Evolutionary conservation across 2,113 vertebrate species (phyloP).

Genomic region (Syrrhaptes paradoxus): DNA sequence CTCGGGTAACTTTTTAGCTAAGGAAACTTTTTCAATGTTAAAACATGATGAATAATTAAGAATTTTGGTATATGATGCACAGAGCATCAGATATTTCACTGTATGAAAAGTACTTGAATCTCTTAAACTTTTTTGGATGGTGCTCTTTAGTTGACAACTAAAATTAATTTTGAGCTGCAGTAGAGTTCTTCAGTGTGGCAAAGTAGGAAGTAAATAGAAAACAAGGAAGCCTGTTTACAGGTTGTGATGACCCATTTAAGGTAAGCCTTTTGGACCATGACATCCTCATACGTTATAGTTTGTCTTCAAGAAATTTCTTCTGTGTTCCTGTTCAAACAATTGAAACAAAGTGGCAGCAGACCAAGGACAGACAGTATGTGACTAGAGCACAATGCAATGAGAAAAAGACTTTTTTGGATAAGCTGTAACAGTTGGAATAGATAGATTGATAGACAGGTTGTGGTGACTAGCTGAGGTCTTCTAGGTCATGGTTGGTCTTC

Average conservation of each 20-base stretch:
- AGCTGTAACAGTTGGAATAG: not conserved
- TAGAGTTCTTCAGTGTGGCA: not conserved
- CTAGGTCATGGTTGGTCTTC: not conserved
- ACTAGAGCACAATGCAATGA: conserved; percentile 3
- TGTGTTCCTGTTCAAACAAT: conserved; percentile 6
- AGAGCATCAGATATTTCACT: not conserved
- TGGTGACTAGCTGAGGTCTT: not conserved
- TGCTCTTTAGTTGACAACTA: not conserved
- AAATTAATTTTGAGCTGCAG: not conserved
- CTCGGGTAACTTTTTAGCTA: not conserved
- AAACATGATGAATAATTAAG: not conserved
- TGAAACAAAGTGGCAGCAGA: conserved; percentile 19
- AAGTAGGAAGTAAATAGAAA: not conserved
- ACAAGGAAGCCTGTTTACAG: not conserved
- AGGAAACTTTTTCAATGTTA: not conserved
- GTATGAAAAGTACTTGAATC: not conserved
- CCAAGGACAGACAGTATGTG: conserved; percentile 33
- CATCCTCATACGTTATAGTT: not conserved
- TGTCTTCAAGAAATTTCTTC: conserved; percentile 17
- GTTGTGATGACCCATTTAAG: not conserved
- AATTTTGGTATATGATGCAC: not conserved
- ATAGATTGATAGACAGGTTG: not conserved
- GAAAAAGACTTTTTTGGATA: conserved; percentile 13
- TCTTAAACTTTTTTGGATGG: not conserved
- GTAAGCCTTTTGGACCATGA: not conserved